Conservation (phyloP, 2,113 vertebrate species). For the Ceratotherium simum region DNA sequence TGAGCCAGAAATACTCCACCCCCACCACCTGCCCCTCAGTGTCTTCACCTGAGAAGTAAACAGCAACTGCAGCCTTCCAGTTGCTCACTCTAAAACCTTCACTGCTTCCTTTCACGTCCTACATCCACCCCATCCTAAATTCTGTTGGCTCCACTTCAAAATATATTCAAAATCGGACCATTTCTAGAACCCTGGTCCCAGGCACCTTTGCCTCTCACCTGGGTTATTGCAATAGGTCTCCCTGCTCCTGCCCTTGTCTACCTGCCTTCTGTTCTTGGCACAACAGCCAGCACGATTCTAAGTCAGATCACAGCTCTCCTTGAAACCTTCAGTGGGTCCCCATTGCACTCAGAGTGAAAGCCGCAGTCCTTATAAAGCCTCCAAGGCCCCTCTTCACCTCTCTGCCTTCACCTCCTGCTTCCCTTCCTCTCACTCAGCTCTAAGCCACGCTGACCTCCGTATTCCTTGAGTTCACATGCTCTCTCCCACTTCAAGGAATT, state of each 20-base stretch:
- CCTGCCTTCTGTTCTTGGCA: background rate
- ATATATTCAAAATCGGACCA: background rate
- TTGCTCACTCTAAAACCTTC: too few relatives aligned
- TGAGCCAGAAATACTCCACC: background rate
- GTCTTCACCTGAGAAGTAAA: background rate
- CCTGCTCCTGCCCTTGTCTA: background rate
- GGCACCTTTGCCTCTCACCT: background rate
- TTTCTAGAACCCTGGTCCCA: background rate
- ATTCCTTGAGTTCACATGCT: background rate
- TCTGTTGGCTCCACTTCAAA: background rate
- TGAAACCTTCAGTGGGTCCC: background rate
- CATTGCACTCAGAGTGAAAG: background rate
- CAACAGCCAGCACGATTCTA: background rate
- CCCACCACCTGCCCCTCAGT: background rate
- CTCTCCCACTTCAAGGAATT: background rate
- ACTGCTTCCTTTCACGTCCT: background rate
- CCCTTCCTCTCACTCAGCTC: background rate
- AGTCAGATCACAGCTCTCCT: background rate
- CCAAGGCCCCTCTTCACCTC: rapidly evolving
- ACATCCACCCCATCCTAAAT: background rate
- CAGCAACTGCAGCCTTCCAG: background rate
- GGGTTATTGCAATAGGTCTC: background rate
- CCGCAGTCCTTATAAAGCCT: background rate
- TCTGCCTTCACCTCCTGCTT: background rate
- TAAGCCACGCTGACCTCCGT: background rate